Conservation (phyloP, 2,797 vertebrate genomes). For the Notoglanidium macrostoma region DNA sequence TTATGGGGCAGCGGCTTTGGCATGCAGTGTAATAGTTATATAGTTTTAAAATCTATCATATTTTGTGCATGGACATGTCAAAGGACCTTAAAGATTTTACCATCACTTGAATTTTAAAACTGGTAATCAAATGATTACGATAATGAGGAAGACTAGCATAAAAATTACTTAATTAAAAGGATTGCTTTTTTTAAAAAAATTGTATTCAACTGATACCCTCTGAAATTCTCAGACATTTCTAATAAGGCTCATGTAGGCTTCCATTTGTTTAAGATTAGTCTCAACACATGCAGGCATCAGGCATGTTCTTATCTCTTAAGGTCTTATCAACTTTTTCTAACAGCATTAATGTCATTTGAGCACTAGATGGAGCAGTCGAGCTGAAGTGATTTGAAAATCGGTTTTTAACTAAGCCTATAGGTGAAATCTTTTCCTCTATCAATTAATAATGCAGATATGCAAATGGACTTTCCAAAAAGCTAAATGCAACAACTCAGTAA, state of each 20-base stretch:
- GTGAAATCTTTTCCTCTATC: not conserved
- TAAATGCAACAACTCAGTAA: not conserved
- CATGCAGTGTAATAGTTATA: not conserved
- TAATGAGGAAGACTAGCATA: not conserved
- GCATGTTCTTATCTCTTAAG: conserved; percentile 6
- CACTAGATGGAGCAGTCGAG: conserved; percentile 56
- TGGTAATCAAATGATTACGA: not conserved
- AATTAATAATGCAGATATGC: not conserved
- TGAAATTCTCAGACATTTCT: not conserved
- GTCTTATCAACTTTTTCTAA: not conserved
- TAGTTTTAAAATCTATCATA: not conserved
- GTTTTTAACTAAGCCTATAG: not conserved
- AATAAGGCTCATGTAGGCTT: not conserved
- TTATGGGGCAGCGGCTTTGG: conserved; percentile 61
- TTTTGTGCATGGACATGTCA: not conserved
- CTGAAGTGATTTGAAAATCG: conserved; percentile 11
- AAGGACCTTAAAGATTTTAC: not conserved
- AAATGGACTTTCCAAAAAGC: not conserved
- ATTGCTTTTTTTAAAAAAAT: not conserved
- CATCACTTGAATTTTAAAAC: not conserved
- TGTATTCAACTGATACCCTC: not conserved
- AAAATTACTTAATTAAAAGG: not conserved
- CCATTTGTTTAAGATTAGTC: not conserved
- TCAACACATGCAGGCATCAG: not conserved
- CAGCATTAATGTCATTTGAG: not conserved